phyloP scores from a whole-genome alignment of 2,113 vertebrate species.

The Epinephelus fuscoguttatus region DNA sequence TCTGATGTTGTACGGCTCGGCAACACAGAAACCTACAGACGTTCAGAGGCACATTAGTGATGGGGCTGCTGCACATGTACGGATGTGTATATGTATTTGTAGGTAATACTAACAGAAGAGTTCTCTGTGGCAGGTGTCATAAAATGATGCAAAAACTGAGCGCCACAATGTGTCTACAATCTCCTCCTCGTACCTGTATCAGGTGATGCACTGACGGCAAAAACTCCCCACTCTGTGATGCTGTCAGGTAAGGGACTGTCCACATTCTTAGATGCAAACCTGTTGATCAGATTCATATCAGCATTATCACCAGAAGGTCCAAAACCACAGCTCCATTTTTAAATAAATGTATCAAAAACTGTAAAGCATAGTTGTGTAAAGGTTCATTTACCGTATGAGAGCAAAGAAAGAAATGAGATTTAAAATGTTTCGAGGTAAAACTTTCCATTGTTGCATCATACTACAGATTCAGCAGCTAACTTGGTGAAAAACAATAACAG shows the following conservation, averaged over 20 bases:
- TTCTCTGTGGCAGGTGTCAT: too few relatives aligned
- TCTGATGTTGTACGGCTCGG: slow-evolving; percentile 81
- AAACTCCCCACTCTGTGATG: slow-evolving; percentile 85
- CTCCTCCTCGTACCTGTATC: slow-evolving; percentile 69
- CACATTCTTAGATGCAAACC: slow-evolving; percentile 64
- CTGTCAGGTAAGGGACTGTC: slow-evolving; percentile 77
- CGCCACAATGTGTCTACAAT: too few relatives aligned
- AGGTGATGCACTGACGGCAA: slow-evolving; percentile 81
- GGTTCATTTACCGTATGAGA: neutral
- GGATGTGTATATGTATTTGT: neutral
- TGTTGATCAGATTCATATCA: slow-evolving; percentile 46
- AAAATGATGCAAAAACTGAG: too few relatives aligned
- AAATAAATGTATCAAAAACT: neutral
- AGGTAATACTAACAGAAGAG: neutral
- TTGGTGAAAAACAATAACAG: neutral
- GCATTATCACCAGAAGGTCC: neutral
- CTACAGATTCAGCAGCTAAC: neutral
- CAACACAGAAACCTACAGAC: slow-evolving; percentile 84
- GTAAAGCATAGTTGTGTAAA: neutral
- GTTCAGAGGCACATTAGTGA: neutral
- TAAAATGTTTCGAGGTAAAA: neutral
- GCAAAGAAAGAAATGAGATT: neutral
- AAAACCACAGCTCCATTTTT: neutral
- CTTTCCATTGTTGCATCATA: neutral
- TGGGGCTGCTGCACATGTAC: neutral